These are phyloP conservation scores for Elephas maximus DNA, from an alignment of 2,113 vertebrate species.

Conservation along the genomic window DNA sequence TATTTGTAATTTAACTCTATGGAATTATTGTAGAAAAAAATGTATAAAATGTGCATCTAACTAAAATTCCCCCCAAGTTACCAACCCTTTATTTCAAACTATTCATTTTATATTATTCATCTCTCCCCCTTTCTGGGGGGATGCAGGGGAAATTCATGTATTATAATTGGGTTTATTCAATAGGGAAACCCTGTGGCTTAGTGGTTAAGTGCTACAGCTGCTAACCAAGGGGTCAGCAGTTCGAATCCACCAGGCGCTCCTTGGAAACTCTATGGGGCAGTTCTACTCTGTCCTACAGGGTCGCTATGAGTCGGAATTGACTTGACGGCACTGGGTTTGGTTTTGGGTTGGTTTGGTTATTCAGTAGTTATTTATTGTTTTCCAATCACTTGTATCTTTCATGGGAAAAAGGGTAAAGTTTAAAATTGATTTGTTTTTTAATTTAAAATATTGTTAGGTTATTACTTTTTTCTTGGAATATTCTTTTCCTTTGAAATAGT, in stretches of 20 bases:
- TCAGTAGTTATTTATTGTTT: background rate
- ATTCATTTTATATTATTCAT: background rate
- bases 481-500: background rate
- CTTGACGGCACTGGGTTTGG: too few relatives aligned
- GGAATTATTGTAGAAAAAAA: background rate
- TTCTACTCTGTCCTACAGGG: too few relatives aligned
- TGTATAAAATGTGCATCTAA: background rate
- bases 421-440: background rate
- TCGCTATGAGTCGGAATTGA: too few relatives aligned
- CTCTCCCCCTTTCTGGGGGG: background rate
- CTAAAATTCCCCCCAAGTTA: background rate
- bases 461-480: background rate
- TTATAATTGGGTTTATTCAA: background rate
- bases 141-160: background rate
- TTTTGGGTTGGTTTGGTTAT: background rate
- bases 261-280: too few relatives aligned
- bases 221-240: too few relatives aligned
- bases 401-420: background rate
- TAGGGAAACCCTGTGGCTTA: too few relatives aligned
- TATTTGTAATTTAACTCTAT: background rate
- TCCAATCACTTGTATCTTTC: background rate
- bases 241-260: too few relatives aligned
- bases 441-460: background rate
- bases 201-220: too few relatives aligned
- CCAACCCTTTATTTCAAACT: background rate